Conservation (phyloP, 2,113 vertebrate genomes). For the Entelurus aequoreus region DNA sequence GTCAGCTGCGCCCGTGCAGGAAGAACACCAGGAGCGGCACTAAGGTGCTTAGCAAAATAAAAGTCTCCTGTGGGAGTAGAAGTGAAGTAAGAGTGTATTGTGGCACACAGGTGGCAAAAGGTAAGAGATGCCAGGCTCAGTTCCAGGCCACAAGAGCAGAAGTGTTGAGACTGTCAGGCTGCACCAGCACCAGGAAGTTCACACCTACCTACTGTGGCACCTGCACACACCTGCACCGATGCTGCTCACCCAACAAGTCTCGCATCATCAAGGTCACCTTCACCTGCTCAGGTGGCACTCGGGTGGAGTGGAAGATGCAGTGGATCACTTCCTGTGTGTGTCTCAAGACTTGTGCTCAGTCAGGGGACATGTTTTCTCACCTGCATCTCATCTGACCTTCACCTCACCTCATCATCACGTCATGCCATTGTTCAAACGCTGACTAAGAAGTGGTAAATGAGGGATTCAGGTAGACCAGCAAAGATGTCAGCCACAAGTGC, state of each 20-base stretch:
- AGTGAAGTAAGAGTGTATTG: not conserved
- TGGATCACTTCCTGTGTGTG: constrained; percentile 94
- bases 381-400: constrained; percentile 50
- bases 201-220: constrained; percentile 85
- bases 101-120: constrained; percentile 75
- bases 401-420: too few relatives aligned
- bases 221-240: constrained; percentile 81
- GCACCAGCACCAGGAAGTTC: constrained; percentile 79
- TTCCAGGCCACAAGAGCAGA: constrained; percentile 82
- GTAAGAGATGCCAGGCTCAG: constrained; percentile 83
- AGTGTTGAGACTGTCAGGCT: constrained; percentile 84
- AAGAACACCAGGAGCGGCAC: constrained; percentile 65
- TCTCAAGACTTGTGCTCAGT: constrained; percentile 80
- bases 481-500: too few relatives aligned
- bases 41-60: constrained; percentile 71
- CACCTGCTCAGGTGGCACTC: constrained; percentile 77
- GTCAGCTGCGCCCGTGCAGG: constrained; percentile 85
- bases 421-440: too few relatives aligned
- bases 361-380: constrained; percentile 85
- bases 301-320: constrained; percentile 89
- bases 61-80: too few relatives aligned
- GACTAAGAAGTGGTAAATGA: too few relatives aligned
- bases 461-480: too few relatives aligned
- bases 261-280: constrained; percentile 83
- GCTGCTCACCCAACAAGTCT: constrained; percentile 86